Evolutionary conservation across 2,113 vertebrate species (phyloP), one percentile per base, ranked within the genome.

Genomic region (Colinus virginianus): DNA sequence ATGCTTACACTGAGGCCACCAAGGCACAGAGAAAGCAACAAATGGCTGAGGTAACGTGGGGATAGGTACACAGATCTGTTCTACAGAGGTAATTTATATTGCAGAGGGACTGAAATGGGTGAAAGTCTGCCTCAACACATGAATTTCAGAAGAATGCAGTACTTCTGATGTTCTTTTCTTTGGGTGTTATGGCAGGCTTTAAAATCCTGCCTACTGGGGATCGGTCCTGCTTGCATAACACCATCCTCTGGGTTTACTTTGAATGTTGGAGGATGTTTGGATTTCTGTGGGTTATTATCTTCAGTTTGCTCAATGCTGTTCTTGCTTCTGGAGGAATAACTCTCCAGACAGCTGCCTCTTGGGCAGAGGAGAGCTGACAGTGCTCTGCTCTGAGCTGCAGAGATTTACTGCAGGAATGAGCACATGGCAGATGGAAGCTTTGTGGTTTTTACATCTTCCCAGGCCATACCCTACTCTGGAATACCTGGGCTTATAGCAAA

Each of bases 1-100:
- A 99, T 0, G 99, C 99, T 62, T 99, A 99, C 96, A 99, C 99
- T 0, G 99, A 99, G 95, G 99, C 99, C 32, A 99, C 99, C 55
- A 99, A 99, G 95, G 99, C 99, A 36, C 99, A 99, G 95, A 98
- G 99, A 82, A 99, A 99, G 97, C 99, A 99, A 88, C 99, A 99
- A 83, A 99, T 99, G 99, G 99, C 99, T 3, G 99, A 99, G 99
- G 99, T 99, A 95, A 93, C 19, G 8, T 64, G 46, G 23, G 43
- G n/a, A 34, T 40, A 38, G 48, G 30, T 71, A 14, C 19, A 4
- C 1, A 0, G 5, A 16, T 15, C 42, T 6, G 0, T 72, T 77
- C 28, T 48, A 20, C 1, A 1, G 25, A 30, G 64, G n/a, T 4
- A 8, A 14, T 21, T 68, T 46, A 14, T 20, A 26, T n/a, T 42